phyloP scores from a whole-genome alignment of 2,113 vertebrate genomes.

The Dasyurus viverrinus region DNA sequence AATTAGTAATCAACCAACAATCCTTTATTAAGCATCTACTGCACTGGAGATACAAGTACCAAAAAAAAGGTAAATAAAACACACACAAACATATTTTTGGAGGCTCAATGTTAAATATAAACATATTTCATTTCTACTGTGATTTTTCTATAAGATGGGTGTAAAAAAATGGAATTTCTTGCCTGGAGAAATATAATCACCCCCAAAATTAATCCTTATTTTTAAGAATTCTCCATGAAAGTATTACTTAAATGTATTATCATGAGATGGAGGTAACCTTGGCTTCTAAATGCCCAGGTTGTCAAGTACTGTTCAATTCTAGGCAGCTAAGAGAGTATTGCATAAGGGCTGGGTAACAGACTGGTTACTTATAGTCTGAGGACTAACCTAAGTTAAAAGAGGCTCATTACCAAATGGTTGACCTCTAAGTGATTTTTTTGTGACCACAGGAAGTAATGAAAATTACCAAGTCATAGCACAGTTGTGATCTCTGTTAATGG shows the following conservation, averaged over 20 bases:
- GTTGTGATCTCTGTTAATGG: background rate
- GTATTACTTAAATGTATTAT: background rate
- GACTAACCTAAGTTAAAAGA: background rate
- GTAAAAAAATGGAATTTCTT: background rate
- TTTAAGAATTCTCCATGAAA: background rate
- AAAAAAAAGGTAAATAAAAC: background rate
- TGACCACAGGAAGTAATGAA: background rate
- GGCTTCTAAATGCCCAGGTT: too few relatives aligned
- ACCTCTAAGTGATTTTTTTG: background rate
- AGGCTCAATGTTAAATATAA: background rate
- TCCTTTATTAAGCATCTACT: background rate
- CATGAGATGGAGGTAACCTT: background rate
- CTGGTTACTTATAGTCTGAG: background rate
- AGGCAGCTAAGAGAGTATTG: background rate
- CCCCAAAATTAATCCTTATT: background rate
- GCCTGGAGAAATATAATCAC: background rate
- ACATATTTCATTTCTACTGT: background rate
- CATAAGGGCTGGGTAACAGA: background rate
- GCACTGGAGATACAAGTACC: background rate
- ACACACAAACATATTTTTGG: background rate
- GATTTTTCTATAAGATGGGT: background rate
- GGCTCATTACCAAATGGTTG: background rate
- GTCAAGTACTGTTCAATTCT: background rate
- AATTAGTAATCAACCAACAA: background rate
- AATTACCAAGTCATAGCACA: background rate